Evolutionary conservation across 2,888 invertebrate genomes (phyloP), one percentile per base, ranked within the genome.

Genomic region (Nineta flava): DNA sequence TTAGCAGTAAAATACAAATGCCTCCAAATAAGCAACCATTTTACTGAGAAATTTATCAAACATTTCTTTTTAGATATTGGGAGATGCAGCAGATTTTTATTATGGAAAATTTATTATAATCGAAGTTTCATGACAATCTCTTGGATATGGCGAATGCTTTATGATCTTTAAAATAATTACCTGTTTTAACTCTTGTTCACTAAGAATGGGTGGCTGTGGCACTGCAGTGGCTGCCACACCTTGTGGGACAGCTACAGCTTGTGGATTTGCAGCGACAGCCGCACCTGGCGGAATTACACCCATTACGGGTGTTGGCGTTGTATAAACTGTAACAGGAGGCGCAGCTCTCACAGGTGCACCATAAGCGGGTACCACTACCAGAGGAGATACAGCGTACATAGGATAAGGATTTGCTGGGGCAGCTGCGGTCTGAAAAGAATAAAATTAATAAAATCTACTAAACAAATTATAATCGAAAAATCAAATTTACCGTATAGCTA

Each of bases 401-500:
- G 49, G 41, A 54, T 74, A 73, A 38, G 73, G 66, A 57, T 70
- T 68, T 17, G 26, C 26, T 26, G 62, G 59, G 0, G 74, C 66
- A 50, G 74, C 71, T 48, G 63, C 61, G 16, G 59, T 58, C 65
- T 65, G 53, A 31, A 57, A 56, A 55, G 35, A 48, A 31, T 49
- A 42, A 44, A 41, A 26, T 26, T 15, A n/a, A 46, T 46, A 32
- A 32, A 32, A 32, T 9, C 10, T 9, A 32, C 10, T 32, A 17
- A 17, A 44, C 7, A 44, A 19, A 19, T 12, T 10, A 19, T 7
- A 16, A 19, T 17, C 2, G 2, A 45, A 21, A 19, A 19, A n/a
- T n/a, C n/a, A n/a, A n/a, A n/a, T n/a, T n/a, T 64, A 83, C 83
- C 53, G 76, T 71, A 62, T 82, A 90, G 61, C 86, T 87, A 52